phyloP scores from a whole-genome alignment of 1,140 invertebrate genomes.

The Plodia interpunctella region DNA sequence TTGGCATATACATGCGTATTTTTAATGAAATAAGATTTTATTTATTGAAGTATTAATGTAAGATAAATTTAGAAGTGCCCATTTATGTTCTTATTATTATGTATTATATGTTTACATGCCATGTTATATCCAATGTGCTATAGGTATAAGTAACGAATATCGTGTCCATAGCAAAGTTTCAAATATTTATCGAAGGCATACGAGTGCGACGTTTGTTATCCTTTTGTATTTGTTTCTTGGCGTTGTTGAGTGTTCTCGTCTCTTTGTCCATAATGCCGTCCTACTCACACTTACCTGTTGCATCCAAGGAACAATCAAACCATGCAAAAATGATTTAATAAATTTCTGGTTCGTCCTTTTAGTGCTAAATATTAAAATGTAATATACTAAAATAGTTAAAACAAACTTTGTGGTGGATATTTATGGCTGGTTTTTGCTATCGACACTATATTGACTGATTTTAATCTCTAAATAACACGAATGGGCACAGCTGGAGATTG shows the following conservation, averaged over 20 bases:
- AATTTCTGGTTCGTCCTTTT: too few relatives aligned
- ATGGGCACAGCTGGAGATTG: constrained; percentile 38
- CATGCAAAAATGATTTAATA: too few relatives aligned
- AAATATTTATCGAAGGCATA: too few relatives aligned
- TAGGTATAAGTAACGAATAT: neutral
- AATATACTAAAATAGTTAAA: neutral
- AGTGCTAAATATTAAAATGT: too few relatives aligned
- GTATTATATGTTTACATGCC: neutral
- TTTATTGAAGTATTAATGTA: constrained; percentile 6
- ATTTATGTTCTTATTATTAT: constrained; percentile 7
- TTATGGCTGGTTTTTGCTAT: neutral
- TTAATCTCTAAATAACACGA: constrained; percentile 14
- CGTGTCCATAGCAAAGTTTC: neutral
- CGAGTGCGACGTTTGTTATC: too few relatives aligned
- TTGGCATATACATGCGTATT: constrained; percentile 5
- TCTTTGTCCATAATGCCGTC: too few relatives aligned
- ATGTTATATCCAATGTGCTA: neutral
- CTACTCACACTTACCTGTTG: too few relatives aligned
- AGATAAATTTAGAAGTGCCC: constrained; percentile 2
- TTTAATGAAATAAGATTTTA: constrained; percentile 8
- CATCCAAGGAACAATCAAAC: too few relatives aligned
- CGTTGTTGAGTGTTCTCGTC: too few relatives aligned
- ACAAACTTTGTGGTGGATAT: neutral
- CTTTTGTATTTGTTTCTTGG: too few relatives aligned
- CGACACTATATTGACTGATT: neutral